Evolutionary conservation across 1,140 invertebrate species (phyloP).

Genomic region (Doryteuthis pealeii): DNA sequence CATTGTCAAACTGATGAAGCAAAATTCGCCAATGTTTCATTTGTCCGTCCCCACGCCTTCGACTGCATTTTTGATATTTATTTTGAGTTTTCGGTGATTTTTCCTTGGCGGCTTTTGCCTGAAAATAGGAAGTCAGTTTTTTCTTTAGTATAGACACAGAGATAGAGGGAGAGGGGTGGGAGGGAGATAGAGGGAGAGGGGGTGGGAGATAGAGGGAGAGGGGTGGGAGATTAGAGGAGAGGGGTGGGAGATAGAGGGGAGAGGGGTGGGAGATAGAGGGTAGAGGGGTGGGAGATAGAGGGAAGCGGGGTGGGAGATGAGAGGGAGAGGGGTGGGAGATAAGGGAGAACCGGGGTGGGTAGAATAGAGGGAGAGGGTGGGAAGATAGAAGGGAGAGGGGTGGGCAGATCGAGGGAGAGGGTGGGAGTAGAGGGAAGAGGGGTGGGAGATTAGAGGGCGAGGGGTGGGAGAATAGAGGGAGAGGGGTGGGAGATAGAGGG

Average conservation of each 20-base stretch:
- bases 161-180: not conserved
- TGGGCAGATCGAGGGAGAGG: no score
- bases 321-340: not conserved
- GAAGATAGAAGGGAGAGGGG: not conserved
- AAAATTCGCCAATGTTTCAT: constrained; percentile 83
- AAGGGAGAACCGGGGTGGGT: not conserved
- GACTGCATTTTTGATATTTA: constrained; percentile 82
- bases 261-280: not conserved
- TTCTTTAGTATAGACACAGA: no score
- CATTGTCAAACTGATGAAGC: constrained; percentile 77
- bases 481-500: not conserved
- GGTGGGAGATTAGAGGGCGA: not conserved
- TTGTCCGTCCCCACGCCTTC: constrained; percentile 85
- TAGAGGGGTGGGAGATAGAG: not conserved
- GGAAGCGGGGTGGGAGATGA: not conserved
- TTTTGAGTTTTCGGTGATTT: constrained; percentile 82
- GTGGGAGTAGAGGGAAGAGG: not conserved
- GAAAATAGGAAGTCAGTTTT: constrained; percentile 15
- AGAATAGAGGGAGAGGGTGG: not conserved
- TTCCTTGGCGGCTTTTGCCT: constrained; percentile 70
- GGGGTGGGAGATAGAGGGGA: no score
- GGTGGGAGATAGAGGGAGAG: no score
- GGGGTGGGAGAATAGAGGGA: no score
- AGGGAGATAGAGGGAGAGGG: not conserved
- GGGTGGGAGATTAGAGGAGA: no score